Percentiles rank a stretch among this genome's conserved stretches.
Evolutionary conservation across 2,113 vertebrate species (phyloP).

Genomic region (Gallinago media): DNA sequence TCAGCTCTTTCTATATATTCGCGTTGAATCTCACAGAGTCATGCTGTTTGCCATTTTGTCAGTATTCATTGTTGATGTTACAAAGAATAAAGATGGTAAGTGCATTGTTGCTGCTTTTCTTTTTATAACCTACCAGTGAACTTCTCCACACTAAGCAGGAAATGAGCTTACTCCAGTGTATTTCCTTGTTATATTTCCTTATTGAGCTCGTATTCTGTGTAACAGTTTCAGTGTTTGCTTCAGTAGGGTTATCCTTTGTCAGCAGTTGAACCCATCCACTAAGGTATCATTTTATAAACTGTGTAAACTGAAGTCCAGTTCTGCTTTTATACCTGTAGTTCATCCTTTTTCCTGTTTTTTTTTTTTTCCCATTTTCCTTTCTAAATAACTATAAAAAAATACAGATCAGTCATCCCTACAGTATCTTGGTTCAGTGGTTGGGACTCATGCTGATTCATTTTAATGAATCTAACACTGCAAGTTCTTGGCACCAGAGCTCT

Average conservation of each 20-base stretch:
- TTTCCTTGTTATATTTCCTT: background rate
- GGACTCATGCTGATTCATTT: background rate
- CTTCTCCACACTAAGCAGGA: background rate
- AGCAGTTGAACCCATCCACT: background rate
- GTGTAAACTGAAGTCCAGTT: background rate
- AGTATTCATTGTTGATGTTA: background rate
- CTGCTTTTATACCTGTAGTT: background rate
- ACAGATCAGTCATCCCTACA: too few relatives aligned
- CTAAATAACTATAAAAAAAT: background rate
- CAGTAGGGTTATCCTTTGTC: background rate
- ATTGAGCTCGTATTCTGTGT: background rate
- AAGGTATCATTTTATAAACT: background rate
- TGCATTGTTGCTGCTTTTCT: background rate
- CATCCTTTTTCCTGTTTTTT: background rate
- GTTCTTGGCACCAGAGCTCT: background rate
- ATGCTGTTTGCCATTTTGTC: background rate
- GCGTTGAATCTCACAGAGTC: background rate
- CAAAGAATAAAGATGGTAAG: background rate
- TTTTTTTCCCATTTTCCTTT: background rate
- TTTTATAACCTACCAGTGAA: background rate
- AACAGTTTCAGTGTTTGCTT: background rate
- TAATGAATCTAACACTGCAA: background rate
- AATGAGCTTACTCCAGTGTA: background rate
- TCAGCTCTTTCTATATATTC: background rate
- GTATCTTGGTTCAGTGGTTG: background rate